These are phyloP conservation scores for Cerastis rubricosa DNA, from an alignment of 2,888 invertebrate species.

Conservation along the genomic window DNA sequence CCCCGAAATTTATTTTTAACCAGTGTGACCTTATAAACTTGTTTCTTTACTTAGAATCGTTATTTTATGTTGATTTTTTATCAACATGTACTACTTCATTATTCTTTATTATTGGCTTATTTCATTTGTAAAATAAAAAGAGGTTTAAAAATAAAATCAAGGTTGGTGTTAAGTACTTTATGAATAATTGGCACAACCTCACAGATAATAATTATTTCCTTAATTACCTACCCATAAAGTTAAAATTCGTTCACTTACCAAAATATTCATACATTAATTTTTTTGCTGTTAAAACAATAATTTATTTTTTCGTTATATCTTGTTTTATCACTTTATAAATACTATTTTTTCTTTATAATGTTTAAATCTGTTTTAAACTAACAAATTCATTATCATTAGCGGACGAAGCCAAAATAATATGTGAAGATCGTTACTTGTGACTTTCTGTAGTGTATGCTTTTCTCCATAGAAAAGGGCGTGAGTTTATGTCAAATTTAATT, in stretches of 20 bases:
- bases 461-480: background rate
- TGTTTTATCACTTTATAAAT: background rate
- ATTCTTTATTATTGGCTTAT: background rate
- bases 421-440: rapidly evolving
- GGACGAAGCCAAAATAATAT: background rate
- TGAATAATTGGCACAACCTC: background rate
- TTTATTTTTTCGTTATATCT: too few species aligned
- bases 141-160: background rate
- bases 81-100: background rate
- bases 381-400: background rate
- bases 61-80: slow-evolving; percentile 12
- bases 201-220: background rate
- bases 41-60: background rate
- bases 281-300: background rate
- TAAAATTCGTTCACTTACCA: background rate
- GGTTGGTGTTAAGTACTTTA: background rate
- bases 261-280: background rate
- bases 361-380: background rate
- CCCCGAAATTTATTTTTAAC: slow-evolving; percentile 9
- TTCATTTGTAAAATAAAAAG: background rate
- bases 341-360: background rate
- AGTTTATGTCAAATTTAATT: background rate
- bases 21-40: slow-evolving; percentile 24
- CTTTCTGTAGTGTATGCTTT: background rate
- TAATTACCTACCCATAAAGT: background rate